phyloP scores from a whole-genome alignment of 2,888 invertebrate genomes.

The Apantesis nais region DNA sequence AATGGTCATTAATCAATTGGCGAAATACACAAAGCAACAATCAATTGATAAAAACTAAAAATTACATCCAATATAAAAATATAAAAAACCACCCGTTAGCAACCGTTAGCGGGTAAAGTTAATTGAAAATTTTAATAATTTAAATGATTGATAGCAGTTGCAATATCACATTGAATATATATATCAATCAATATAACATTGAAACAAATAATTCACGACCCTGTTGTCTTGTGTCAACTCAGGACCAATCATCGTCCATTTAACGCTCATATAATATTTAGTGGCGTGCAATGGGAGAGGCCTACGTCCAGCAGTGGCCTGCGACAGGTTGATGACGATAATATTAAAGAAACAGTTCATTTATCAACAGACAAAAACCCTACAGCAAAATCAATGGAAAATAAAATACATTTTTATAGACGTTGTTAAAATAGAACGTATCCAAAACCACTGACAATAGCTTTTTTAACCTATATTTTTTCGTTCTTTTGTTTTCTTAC shows the following conservation, averaged over 20 bases:
- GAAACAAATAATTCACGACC: not conserved
- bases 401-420: not conserved
- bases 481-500: no score
- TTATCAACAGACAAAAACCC: conserved; percentile 4
- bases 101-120: not conserved
- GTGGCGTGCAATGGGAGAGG: no score
- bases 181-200: not conserved
- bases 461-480: no score
- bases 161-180: no score
- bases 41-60: not conserved
- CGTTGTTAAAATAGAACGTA: no score
- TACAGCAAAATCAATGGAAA: not conserved
- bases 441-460: no score
- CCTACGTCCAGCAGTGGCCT: no score
- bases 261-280: not conserved
- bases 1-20: not conserved
- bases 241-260: conserved; percentile 1
- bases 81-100: not conserved
- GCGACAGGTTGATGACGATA: no score
- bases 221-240: not conserved
- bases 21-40: not conserved
- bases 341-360: not conserved
- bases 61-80: not conserved
- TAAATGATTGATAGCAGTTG: not conserved
- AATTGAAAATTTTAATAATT: not conserved